phyloP scores from a whole-genome alignment of 2,888 invertebrate genomes.

The Pachycephus smyrnensis region DNA sequence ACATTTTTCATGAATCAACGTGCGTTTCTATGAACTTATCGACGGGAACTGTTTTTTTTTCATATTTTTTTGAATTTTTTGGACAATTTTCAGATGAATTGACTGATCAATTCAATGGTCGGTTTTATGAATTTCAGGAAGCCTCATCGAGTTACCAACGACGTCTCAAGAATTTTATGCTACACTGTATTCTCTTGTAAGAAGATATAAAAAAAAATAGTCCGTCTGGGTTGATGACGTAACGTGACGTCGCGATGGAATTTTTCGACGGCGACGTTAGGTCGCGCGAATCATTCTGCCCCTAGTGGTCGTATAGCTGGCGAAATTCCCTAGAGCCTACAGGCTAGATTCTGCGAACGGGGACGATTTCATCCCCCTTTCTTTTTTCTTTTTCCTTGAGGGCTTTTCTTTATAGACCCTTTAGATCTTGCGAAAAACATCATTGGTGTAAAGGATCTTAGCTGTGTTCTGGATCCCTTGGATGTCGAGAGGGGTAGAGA shows the following conservation, averaged over 20 bases:
- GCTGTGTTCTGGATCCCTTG: not conserved
- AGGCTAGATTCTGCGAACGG: not conserved
- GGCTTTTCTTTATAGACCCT: not conserved
- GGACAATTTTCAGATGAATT: not conserved
- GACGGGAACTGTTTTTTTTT: not conserved
- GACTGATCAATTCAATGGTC: not conserved
- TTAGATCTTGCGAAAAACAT: not conserved
- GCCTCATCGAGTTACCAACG: too few species aligned
- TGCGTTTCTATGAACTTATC: accelerated
- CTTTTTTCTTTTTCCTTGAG: not conserved
- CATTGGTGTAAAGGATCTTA: not conserved
- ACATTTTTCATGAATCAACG: not conserved
- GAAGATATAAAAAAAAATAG: too few species aligned
- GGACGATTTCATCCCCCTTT: not conserved
- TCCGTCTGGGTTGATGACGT: too few species aligned
- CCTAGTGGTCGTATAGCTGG: not conserved
- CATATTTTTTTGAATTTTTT: not conserved
- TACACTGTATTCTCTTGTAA: too few species aligned
- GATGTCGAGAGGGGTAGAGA: not conserved
- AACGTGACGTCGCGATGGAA: not conserved
- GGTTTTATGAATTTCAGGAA: not conserved
- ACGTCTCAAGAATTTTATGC: not conserved
- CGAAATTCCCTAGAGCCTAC: not conserved
- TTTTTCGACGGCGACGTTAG: not conserved
- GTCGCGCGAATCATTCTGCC: not conserved